Base-by-base conservation (phyloP, 2,113 vertebrate species). In the Saccopteryx bilineata region DNA sequence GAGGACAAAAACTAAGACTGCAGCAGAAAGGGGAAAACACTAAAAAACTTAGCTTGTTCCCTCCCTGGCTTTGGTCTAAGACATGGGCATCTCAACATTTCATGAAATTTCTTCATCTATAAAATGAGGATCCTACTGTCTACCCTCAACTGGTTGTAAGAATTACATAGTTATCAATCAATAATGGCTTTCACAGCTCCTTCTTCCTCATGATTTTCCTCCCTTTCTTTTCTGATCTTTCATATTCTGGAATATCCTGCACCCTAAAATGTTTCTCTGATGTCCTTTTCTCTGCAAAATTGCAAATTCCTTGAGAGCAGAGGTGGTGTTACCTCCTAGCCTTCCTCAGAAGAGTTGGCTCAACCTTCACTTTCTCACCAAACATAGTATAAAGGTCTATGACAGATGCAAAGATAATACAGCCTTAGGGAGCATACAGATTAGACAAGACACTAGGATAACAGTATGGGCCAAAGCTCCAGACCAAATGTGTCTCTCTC, bases 251-350 rank as follows among this genome's bases (percentile, higher is more conserved):
- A n/a, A 52, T 90, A 61, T 61, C 39, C 39, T n/a, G 18, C 61
- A 52, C 28, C 82, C 61, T 23, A 84, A 58, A 92, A 78, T 61
- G 61, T 93, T 91, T 87, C 50, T 90, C 39, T 90, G n/a, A 79
- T 93, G 33, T 48, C n/a, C 91, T 54, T 83, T 86, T 52, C 26
- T 85, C 79, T 50, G 56, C 61, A 93, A 85, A 93, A 87, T 26
- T 54, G 46, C 5, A 79, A 63, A 80, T 52, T 50, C 21, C 60
- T 50, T 46, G 87, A 88, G 11, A 76, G 15, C 33, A 65, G 58
- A 96, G 58, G 48, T 21, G 54, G 52, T 84, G 18, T 80, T 5
- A 13, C 60, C 48, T 68, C n/a, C 24, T 72, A 39, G 39, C 46
- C 18, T 87, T 52, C 48, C 68, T 65, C 21, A 19, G 63, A 68